Base-by-base conservation (phyloP, 1,140 invertebrate species). In the Coelopa frigida region DNA sequence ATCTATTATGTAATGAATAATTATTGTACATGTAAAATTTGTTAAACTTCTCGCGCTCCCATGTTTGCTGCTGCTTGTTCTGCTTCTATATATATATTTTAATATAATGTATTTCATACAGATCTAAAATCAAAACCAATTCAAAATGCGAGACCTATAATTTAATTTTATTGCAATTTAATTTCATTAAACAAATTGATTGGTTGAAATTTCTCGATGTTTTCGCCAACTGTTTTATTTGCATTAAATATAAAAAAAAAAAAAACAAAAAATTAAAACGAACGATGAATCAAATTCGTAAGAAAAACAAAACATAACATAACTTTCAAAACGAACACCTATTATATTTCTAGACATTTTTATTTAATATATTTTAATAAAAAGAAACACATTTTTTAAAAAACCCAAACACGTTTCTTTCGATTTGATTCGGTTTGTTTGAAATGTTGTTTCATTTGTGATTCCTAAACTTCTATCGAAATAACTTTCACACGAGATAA, bases 181-280 rank as follows among this genome's bases (percentile, higher is more conserved):
- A n/a, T n/a, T n/a, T n/a, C n/a, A n/a, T n/a, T n/a, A n/a, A n/a
- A n/a, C n/a, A n/a, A n/a, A n/a, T n/a, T n/a, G n/a, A n/a, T n/a
- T n/a, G n/a, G n/a, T n/a, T n/a, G n/a, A n/a, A n/a, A n/a, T n/a
- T n/a, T n/a, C n/a, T n/a, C n/a, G n/a, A n/a, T n/a, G n/a, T n/a
- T n/a, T n/a, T n/a, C n/a, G n/a, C n/a, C n/a, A n/a, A n/a, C n/a
- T n/a, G n/a, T 29, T 29, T 29, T 29, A 29, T 17, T 26, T 36
- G 33, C 15, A 36, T 24, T 48, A 36, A 32, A 33, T 41, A 32
- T 48, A 41, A 41, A 24, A 35, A 23, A 33, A 40, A 47, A 40
- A 18, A 5, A 52, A 44, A 46, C 35, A 45, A 42, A 44, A 41
- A 33, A 24, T 35, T 35, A 37, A 24, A 45, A 22, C 12, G 26